phyloP scores from a whole-genome alignment of 2,797 vertebrate genomes.

The Mionectes olivaceus region DNA sequence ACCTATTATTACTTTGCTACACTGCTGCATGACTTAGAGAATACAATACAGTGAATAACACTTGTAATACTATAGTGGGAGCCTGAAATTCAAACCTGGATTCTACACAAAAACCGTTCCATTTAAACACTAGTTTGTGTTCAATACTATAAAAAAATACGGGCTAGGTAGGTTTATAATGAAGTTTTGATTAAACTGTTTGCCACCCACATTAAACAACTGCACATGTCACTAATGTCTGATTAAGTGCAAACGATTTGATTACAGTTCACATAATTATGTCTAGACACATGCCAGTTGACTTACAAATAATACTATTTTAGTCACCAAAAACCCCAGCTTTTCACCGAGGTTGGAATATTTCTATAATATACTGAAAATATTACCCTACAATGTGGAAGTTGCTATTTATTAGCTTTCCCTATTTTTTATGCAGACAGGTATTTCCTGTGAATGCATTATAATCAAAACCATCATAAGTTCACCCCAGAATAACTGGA shows the following conservation, averaged over 20 bases:
- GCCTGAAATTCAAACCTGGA: not conserved
- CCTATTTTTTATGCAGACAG: not conserved
- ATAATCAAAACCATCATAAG: not conserved
- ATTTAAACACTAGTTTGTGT: not conserved
- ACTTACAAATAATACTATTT: not conserved
- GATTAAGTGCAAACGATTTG: not conserved
- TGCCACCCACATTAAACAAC: slow-evolving; percentile 22
- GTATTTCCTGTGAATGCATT: not conserved
- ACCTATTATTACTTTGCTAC: not conserved
- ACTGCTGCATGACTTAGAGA: not conserved
- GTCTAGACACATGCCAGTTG: not conserved
- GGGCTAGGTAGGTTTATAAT: not conserved
- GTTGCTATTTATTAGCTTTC: not conserved
- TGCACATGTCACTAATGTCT: not conserved
- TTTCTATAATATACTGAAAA: not conserved
- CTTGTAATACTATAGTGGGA: not conserved
- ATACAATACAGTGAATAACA: not conserved
- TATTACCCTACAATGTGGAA: not conserved
- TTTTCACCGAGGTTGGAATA: not conserved
- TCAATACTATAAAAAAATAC: not conserved
- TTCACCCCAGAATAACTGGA: not conserved
- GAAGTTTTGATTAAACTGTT: slow-evolving; percentile 9
- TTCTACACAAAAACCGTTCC: not conserved
- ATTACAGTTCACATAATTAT: not conserved
- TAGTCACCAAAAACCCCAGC: not conserved